Conservation (phyloP, 2,113 vertebrate species). For the Atlantisia rogersi region DNA sequence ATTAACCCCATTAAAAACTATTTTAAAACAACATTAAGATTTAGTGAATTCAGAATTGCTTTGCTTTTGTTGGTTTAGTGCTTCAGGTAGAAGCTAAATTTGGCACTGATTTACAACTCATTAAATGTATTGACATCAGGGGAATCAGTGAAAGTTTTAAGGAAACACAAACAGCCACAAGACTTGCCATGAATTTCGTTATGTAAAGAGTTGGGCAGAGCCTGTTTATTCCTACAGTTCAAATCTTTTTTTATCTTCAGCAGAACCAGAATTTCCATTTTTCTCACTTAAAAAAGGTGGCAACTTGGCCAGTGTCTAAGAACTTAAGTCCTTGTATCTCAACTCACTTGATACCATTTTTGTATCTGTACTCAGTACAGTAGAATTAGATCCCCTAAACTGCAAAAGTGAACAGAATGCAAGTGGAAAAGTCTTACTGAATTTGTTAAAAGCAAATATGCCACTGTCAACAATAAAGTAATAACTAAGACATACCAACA, state of each 20-base stretch:
- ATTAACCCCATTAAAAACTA: conserved; percentile 62
- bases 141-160: not conserved
- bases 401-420: not conserved
- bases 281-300: not conserved
- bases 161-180: not conserved
- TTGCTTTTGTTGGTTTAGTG: conserved; percentile 54
- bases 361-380: not conserved
- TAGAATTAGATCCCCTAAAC: not conserved
- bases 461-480: not conserved
- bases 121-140: conserved; percentile 50
- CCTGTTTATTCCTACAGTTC: not conserved
- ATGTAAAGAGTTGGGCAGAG: not conserved
- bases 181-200: not conserved
- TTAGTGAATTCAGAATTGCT: conserved; percentile 53
- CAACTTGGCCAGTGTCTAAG: not conserved
- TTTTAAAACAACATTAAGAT: conserved; percentile 70
- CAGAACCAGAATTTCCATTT: not conserved
- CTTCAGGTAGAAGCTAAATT: conserved; percentile 61
- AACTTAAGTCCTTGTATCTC: not conserved
- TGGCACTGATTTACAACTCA: conserved; percentile 54
- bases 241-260: not conserved
- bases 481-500: not conserved
- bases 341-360: not conserved
- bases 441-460: not conserved
- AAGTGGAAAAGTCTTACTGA: not conserved